A percentile compares a stretch with the other conserved stretches of the same genome.
Evolutionary conservation across 2,888 invertebrate species (phyloP).

Genomic region (Lasiommata megera): DNA sequence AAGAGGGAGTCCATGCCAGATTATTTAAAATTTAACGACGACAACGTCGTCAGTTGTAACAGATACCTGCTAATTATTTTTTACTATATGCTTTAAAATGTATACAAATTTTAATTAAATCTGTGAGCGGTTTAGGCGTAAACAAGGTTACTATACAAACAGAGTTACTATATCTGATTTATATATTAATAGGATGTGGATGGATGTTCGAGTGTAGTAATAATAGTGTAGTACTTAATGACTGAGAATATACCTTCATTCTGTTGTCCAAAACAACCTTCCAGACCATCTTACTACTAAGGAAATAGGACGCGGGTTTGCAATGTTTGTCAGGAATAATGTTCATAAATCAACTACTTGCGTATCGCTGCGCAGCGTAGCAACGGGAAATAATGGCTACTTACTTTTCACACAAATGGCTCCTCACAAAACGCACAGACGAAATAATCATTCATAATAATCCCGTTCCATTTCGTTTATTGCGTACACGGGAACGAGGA

Average conservation of each 20-base stretch:
- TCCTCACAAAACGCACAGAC: slow-evolving; percentile 12
- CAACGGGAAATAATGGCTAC: slow-evolving; percentile 14
- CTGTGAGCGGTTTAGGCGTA: too few species aligned
- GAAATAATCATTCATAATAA: slow-evolving; percentile 30
- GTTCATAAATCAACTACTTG: slow-evolving; percentile 27
- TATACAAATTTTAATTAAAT: too few species aligned
- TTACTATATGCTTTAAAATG: too few species aligned
- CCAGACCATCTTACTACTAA: too few species aligned
- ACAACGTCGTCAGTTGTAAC: too few species aligned
- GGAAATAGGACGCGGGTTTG: slow-evolving; percentile 44
- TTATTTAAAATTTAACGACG: background rate
- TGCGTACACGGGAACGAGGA: slow-evolving; percentile 41
- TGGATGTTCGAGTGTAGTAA: too few species aligned
- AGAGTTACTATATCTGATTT: too few species aligned
- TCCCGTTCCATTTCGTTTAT: slow-evolving; percentile 39
- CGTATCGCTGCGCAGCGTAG: background rate
- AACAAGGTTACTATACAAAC: too few species aligned
- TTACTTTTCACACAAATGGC: slow-evolving; percentile 23
- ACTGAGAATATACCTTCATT: too few species aligned
- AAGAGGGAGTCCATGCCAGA: background rate
- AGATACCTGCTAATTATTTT: background rate
- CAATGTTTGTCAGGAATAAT: background rate
- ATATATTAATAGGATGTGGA: too few species aligned
- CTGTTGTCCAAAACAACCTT: too few species aligned
- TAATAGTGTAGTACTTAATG: too few species aligned